Evolutionary conservation across 30 jellyfish, hydroid and myxozoan genomes (phyloP).

Genomic region (Catostylus mosaicus): DNA sequence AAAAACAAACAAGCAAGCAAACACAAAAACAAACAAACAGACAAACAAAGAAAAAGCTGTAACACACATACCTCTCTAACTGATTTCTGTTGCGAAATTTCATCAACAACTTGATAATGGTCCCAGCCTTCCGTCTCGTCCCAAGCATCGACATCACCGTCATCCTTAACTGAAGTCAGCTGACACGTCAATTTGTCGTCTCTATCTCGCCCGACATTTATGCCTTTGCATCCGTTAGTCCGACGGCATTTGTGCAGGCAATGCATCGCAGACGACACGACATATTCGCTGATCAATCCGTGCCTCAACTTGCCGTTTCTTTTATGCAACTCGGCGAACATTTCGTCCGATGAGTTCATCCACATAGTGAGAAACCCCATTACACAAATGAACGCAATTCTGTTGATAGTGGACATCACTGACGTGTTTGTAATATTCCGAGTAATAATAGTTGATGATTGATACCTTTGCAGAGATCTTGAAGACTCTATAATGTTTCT

Average conservation of each 20-base stretch:
- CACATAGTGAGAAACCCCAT: no score
- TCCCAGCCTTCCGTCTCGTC: slow-evolving; percentile 34
- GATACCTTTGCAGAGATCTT: no score
- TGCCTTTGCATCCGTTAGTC: slow-evolving; percentile 19
- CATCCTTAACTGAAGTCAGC: slow-evolving; percentile 23
- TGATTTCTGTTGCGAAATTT: not conserved
- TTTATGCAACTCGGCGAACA: slow-evolving; percentile 11
- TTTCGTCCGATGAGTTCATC: slow-evolving; percentile 10
- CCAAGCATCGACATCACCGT: not conserved
- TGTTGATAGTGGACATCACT: no score
- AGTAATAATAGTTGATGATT: no score
- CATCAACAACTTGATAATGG: not conserved
- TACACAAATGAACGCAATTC: no score
- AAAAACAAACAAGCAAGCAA: no score
- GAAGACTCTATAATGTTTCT: no score
- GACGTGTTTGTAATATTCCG: no score
- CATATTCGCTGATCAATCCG: not conserved
- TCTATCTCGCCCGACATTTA: slow-evolving; percentile 4
- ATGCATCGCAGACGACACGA: slow-evolving; percentile 34
- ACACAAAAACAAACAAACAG: no score
- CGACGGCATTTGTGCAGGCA: slow-evolving; percentile 45
- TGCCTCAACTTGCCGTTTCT: not conserved
- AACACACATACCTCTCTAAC: no score
- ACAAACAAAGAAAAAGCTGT: no score
- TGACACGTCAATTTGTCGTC: slow-evolving; percentile 4